These are phyloP conservation scores for Ceratina calcarata DNA, from an alignment of 1,140 invertebrate genomes.

Conservation along the genomic window DNA sequence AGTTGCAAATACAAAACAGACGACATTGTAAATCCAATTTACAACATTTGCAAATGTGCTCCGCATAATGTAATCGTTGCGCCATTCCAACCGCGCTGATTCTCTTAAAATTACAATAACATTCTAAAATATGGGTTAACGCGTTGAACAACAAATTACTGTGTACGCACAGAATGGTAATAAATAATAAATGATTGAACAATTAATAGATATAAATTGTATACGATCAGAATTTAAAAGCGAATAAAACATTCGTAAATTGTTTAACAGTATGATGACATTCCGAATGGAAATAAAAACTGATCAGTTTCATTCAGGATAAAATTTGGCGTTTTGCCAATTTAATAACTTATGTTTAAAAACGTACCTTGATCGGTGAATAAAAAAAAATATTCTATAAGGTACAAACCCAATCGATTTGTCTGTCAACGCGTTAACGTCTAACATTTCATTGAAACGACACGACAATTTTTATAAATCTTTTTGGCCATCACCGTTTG, in stretches of 20 bases:
- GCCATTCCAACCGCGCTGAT: slow-evolving; percentile 16
- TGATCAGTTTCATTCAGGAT: too few relatives aligned
- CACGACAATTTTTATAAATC: slow-evolving; percentile 31
- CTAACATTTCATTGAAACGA: slow-evolving; percentile 15
- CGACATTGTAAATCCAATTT: slow-evolving; percentile 40
- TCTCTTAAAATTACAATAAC: slow-evolving; percentile 47
- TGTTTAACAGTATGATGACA: too few relatives aligned
- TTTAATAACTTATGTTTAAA: background rate
- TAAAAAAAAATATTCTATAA: background rate
- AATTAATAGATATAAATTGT: too few relatives aligned
- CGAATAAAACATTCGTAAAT: too few relatives aligned
- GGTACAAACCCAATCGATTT: background rate
- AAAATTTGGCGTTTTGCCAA: too few relatives aligned
- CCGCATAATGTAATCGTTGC: slow-evolving; percentile 43
- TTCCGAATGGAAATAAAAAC: too few relatives aligned
- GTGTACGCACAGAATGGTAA: background rate
- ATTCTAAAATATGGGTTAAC: slow-evolving; percentile 32
- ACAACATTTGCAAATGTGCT: slow-evolving; percentile 39
- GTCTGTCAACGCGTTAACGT: background rate
- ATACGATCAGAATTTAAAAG: too few relatives aligned
- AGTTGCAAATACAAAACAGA: slow-evolving; percentile 22
- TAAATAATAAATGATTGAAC: background rate
- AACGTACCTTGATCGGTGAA: too few relatives aligned
- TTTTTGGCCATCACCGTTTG: slow-evolving; percentile 8
- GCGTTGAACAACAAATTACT: background rate